Evolutionary conservation across 1,140 invertebrate genomes (phyloP), one percentile per base, ranked within the genome.

Genomic region (Drosophila seguyi): DNA sequence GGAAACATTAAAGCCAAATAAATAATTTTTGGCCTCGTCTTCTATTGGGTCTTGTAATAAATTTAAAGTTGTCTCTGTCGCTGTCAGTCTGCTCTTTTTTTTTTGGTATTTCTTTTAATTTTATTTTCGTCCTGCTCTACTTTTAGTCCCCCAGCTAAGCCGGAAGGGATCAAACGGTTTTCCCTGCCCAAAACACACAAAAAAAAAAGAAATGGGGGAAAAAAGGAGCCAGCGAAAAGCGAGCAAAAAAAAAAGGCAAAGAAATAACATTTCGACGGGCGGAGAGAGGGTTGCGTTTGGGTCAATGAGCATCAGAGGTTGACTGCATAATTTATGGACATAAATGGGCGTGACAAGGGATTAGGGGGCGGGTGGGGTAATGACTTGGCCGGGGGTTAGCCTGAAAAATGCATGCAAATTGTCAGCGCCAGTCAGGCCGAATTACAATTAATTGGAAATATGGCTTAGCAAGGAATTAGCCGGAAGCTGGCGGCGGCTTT

Each of bases 141-240:
- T 81, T 81, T 86, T 74, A 65, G 83, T 56, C 79, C n/a, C 69
- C 60, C 65, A 52, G 61, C 75, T 86, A 83, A 88, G 84, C 83
- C 84, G 83, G 84, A 88, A 87, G 84, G 83, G 83, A 87, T 88
- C 83, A 84, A 87, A 87, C 80, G 84, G 81, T 86, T 86, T 82
- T 75, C 53, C 31, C 53, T 13, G 60, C 41, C 60, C 72, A 16
- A 36, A 13, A 36, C 34, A 36, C 34, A 36, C 6, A 29, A 6
- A 29, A 36, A 22, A 22, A 36, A 38, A 41, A 31, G 36, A 50
- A 13, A 47, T n/a, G n/a, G n/a, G n/a, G n/a, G 31, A 25, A 20
- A 39, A 41, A 39, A 39, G 29, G 22, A 47, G 31, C 18, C 36
- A 56, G 22, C 42, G 52, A 11, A 34, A 34, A 34, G 0, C 31